Conservation (phyloP, 2,888 invertebrate species). For the Myopa testacea region DNA sequence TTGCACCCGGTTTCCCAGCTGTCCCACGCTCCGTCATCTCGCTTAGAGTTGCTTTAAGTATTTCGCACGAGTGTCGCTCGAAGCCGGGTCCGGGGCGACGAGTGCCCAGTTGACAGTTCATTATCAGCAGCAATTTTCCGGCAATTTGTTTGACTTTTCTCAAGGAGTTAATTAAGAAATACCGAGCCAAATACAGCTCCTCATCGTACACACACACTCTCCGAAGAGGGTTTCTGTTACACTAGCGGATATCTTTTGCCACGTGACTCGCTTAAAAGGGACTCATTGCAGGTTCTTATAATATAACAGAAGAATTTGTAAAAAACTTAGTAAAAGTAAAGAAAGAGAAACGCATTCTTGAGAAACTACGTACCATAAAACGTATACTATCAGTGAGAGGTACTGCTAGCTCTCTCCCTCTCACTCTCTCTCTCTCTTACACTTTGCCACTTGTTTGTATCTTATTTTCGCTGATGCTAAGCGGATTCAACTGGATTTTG, state of each 20-base stretch:
- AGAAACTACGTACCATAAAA: too few relatives aligned
- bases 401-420: too few relatives aligned
- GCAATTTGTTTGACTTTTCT: slow-evolving; percentile 51
- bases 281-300: too few relatives aligned
- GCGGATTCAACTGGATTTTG: too few relatives aligned
- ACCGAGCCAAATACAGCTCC: slow-evolving; percentile 34
- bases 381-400: too few relatives aligned
- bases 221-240: neutral
- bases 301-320: slow-evolving; percentile 10
- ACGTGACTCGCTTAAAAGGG: slow-evolving; percentile 35
- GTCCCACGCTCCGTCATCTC: neutral
- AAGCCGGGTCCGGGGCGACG: slow-evolving; percentile 17
- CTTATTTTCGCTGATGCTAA: too few relatives aligned
- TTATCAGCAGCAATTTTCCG: slow-evolving; percentile 50
- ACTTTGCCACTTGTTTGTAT: too few relatives aligned
- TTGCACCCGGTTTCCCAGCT: neutral
- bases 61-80: too few relatives aligned
- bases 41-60: neutral
- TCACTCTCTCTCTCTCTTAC: too few relatives aligned
- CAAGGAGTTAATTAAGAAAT: slow-evolving; percentile 53
- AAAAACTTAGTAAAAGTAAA: too few relatives aligned
- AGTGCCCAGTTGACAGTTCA: slow-evolving; percentile 50
- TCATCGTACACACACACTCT: neutral
- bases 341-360: too few relatives aligned
- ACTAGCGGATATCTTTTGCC: neutral